Percentiles rank a stretch among this genome's conserved stretches.
Evolutionary conservation across 2,113 vertebrate genomes (phyloP).

Genomic region (Phodopus roborovskii): DNA sequence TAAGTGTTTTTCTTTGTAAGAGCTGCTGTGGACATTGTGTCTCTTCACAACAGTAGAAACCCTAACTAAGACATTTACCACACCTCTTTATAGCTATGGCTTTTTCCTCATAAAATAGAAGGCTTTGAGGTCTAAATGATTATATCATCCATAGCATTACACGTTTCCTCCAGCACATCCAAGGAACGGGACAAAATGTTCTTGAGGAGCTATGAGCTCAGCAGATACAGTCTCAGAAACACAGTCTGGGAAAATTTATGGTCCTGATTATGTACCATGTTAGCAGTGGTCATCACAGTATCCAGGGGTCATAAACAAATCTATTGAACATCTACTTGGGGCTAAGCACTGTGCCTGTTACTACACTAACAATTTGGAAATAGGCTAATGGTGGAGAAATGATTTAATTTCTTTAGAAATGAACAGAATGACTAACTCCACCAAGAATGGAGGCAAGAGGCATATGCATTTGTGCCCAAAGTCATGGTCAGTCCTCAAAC

Average conservation of each 20-base stretch:
- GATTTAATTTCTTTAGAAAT: neutral
- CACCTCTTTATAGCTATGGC: neutral
- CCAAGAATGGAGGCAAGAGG: neutral
- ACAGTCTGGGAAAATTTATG: neutral
- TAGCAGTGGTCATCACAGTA: accelerated
- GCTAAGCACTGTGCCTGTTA: neutral
- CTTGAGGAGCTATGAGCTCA: neutral
- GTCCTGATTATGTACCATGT: neutral
- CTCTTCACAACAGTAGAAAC: neutral
- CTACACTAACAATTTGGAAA: neutral
- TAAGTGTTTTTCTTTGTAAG: neutral
- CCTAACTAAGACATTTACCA: neutral
- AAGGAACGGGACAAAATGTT: neutral
- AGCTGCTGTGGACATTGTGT: neutral
- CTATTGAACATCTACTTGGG: neutral
- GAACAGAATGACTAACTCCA: neutral
- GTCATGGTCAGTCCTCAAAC: neutral
- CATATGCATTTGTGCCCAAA: neutral
- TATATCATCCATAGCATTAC: too few species aligned
- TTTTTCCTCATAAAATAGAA: neutral
- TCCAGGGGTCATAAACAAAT: too few species aligned
- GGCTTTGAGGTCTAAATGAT: neutral
- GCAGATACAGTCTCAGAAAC: neutral
- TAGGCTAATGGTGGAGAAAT: neutral
- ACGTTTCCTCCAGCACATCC: accelerated